A percentile compares a stretch with the other conserved stretches of the same genome.
These are phyloP conservation scores for Phrynocephalus forsythii DNA, from an alignment of 2,797 vertebrate genomes.

Conservation along the genomic window DNA sequence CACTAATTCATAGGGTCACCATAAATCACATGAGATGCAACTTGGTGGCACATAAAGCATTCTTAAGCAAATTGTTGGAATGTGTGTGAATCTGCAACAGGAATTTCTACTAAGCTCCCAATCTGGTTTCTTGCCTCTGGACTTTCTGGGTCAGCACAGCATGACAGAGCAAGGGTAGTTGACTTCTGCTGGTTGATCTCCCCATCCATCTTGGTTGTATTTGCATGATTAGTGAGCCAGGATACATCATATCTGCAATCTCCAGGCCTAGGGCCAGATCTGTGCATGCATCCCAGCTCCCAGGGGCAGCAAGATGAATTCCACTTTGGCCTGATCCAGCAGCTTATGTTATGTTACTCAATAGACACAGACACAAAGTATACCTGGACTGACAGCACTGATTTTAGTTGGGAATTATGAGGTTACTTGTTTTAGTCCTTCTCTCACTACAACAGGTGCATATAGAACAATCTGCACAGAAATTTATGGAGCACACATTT, in stretches of 20 bases:
- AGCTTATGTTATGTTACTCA: no score
- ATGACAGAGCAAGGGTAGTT: background rate
- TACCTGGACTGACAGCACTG: background rate
- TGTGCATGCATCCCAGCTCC: background rate
- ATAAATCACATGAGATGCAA: no score
- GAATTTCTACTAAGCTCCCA: background rate
- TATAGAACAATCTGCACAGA: background rate
- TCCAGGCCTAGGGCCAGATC: no score
- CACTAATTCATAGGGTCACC: no score
- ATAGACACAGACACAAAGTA: no score
- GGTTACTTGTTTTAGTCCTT: background rate
- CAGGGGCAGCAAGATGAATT: background rate
- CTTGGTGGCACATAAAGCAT: no score
- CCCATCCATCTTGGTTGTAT: no score
- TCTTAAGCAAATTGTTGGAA: background rate
- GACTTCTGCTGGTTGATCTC: background rate
- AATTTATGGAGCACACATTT: conserved; percentile 15
- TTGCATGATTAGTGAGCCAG: background rate
- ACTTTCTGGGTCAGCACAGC: background rate
- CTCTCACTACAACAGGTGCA: background rate
- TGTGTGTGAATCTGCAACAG: background rate
- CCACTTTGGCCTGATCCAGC: no score
- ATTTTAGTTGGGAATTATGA: background rate
- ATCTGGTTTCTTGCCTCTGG: background rate
- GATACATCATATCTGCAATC: background rate